These are phyloP conservation scores for Phataginus tricuspis DNA, from an alignment of 2,797 vertebrate genomes.

Conservation along the genomic window DNA sequence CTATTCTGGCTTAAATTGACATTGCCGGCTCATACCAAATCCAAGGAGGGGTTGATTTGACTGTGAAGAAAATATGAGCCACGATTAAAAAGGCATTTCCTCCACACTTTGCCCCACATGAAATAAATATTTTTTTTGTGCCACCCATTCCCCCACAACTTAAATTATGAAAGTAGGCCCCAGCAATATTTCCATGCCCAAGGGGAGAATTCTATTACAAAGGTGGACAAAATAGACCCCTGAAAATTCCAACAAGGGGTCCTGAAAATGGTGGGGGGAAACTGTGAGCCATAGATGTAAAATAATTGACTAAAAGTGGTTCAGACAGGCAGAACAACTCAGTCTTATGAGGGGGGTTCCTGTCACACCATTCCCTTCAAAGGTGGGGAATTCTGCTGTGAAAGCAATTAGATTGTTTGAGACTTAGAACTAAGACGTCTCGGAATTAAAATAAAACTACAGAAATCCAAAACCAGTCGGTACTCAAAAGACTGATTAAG, in stretches of 20 bases:
- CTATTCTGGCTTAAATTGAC: neutral
- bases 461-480: conserved; percentile 76
- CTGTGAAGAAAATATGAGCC: conserved; percentile 60
- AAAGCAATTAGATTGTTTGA: conserved; percentile 62
- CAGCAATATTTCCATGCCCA: conserved; percentile 59
- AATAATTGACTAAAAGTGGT: conserved; percentile 57
- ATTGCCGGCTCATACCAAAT: neutral
- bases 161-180: conserved; percentile 59
- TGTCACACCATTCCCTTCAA: neutral
- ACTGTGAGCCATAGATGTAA: conserved; percentile 19
- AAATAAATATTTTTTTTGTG: conserved; percentile 66
- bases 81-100: conserved; percentile 22
- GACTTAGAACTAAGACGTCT: conserved; percentile 48
- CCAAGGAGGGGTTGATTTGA: conserved; percentile 45
- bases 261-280: conserved; percentile 15
- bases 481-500: conserved; percentile 64
- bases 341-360: neutral
- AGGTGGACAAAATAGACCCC: conserved; percentile 29
- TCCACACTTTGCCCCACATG: neutral
- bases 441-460: conserved; percentile 62
- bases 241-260: conserved; percentile 39
- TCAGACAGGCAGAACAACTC: neutral
- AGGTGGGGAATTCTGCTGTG: conserved; percentile 52
- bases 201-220: conserved; percentile 69
- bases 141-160: neutral